phyloP scores from a whole-genome alignment of 2,888 invertebrate species.

The Xiphydria camelus region DNA sequence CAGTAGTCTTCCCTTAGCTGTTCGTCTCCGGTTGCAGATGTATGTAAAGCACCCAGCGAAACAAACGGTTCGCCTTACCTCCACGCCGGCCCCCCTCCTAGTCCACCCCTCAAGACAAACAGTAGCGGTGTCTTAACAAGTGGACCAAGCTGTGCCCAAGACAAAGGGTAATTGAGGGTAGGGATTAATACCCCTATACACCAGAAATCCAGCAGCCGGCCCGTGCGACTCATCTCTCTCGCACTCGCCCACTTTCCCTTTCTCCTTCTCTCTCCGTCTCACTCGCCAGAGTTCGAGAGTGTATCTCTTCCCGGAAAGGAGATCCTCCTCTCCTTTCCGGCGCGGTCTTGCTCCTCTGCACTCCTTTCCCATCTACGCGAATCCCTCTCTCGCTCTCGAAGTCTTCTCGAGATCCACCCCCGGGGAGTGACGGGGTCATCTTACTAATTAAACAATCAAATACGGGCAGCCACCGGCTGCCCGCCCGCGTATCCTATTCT shows the following conservation, averaged over 20 bases:
- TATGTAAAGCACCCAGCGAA: slow-evolving; percentile 55
- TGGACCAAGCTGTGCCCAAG: slow-evolving; percentile 59
- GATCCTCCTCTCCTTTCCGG: slow-evolving; percentile 11
- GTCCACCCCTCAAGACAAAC: slow-evolving; percentile 57
- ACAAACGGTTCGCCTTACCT: slow-evolving; percentile 33
- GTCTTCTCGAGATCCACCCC: background rate
- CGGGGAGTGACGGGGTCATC: slow-evolving; percentile 45
- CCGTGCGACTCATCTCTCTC: slow-evolving; percentile 41
- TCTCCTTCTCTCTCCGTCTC: slow-evolving; percentile 18
- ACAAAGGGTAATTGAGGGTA: slow-evolving; percentile 59
- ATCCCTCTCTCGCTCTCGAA: too few relatives aligned
- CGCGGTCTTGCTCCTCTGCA: slow-evolving; percentile 15
- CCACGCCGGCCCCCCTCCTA: slow-evolving; percentile 20
- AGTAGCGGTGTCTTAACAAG: slow-evolving; percentile 59
- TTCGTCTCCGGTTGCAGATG: slow-evolving; percentile 57
- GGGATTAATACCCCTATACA: slow-evolving; percentile 59
- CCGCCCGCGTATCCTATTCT: slow-evolving; percentile 35
- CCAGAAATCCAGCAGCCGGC: slow-evolving; percentile 45
- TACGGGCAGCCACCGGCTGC: slow-evolving; percentile 47
- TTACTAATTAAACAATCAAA: slow-evolving; percentile 59
- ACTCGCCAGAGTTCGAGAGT: background rate
- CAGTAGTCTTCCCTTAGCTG: slow-evolving; percentile 55
- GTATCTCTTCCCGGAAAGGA: background rate
- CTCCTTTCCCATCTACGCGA: slow-evolving; percentile 16
- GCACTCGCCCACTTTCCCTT: slow-evolving; percentile 24